These are phyloP conservation scores for Rotaria sp. DNA, from an alignment of 2,888 invertebrate genomes.

Conservation along the genomic window DNA sequence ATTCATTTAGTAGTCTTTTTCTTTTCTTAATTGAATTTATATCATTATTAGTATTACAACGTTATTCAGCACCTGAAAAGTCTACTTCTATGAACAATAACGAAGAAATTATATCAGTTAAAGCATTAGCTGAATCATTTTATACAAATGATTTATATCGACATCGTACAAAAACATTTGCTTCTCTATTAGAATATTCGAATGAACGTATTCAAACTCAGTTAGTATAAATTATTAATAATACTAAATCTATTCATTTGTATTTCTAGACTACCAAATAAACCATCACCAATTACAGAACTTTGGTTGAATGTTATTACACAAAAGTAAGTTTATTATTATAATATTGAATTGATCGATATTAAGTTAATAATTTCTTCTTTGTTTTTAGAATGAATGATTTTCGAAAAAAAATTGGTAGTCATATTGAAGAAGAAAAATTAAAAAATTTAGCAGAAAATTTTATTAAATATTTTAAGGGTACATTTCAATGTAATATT, in stretches of 20 bases:
- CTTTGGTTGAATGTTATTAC: not conserved
- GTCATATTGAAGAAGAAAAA: not conserved
- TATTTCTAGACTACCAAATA: not conserved
- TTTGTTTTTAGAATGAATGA: not conserved
- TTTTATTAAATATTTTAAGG: not conserved
- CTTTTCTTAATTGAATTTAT: not conserved
- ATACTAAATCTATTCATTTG: not conserved
- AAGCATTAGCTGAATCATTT: not conserved
- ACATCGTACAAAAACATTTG: not conserved
- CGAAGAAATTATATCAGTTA: not conserved
- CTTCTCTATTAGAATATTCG: not conserved
- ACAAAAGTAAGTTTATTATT: not conserved
- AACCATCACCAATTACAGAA: not conserved
- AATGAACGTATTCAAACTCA: not conserved
- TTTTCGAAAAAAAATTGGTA: not conserved
- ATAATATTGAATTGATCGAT: too few species aligned
- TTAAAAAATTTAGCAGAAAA: not conserved
- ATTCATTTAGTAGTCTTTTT: too few species aligned
- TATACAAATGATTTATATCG: not conserved
- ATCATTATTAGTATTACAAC: not conserved
- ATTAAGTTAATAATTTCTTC: not conserved
- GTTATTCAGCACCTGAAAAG: not conserved
- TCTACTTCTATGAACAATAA: not conserved
- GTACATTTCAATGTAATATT: not conserved
- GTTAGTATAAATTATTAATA: not conserved